Evolutionary conservation across 2,888 invertebrate species (phyloP), one percentile per base, ranked within the genome.

Genomic region (Agapostemon virescens): DNA sequence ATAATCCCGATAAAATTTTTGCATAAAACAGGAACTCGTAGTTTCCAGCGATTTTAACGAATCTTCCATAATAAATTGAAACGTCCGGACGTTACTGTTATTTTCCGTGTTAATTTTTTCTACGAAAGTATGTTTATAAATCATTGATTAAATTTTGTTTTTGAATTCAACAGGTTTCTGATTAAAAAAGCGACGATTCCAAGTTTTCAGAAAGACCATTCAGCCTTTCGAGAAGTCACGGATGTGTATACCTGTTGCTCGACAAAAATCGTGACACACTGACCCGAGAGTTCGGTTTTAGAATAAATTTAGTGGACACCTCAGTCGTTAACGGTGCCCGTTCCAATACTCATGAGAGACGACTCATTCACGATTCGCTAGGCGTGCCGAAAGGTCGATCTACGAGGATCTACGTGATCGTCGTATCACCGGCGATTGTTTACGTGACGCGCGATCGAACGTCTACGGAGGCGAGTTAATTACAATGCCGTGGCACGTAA

Each of bases 201-300:
- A n/a, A 26, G 40, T n/a, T 38, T 26, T 40, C 13, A 26, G 40
- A 0, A 42, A 40, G 45, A 45, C 45, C 71, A 36, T 23, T 45
- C 15, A 58, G 49, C 38, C 49, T 73, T 30, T 36, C 69, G 73
- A 81, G 79, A 78, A 79, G 78, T 75, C 69, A 79, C 61, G 69
- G 38, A 61, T 38, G 75, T 55, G n/a, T 85, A 78, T 69, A 84
- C 76, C 75, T 79, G 82, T 79, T 82, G 82, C 75, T 82, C 80
- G 83, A 85, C 76, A 89, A 89, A 88, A 89, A 88, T 87, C 82
- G 79, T 88, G 91, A 87, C 91, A 91, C 88, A 92, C 91, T 92
- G 89, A 92, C 92, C 92, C 85, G 73, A 82, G 61, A 30, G 79
- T 74, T 81, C 86, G 87, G 89, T 89, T 91, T 91, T 90, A 88